Percentiles rank a stretch among this genome's conserved stretches.
These are phyloP conservation scores for Lapara coniferarum DNA, from an alignment of 2,888 invertebrate species.

Conservation along the genomic window DNA sequence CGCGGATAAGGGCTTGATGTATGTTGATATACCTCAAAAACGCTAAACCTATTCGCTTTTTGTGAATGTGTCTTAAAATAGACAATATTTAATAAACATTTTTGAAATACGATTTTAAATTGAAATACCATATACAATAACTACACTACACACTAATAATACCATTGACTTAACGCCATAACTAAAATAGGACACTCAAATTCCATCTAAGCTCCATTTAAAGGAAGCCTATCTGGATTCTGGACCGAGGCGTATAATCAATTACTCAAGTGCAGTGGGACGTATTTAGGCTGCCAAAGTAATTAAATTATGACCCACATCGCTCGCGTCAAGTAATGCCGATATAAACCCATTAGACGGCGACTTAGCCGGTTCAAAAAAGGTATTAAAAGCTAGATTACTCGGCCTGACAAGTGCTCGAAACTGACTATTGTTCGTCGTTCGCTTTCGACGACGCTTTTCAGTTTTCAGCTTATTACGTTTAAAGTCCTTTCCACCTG, in stretches of 20 bases:
- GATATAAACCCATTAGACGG: slow-evolving; percentile 18
- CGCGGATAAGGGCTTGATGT: no score
- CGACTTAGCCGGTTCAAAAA: slow-evolving; percentile 38
- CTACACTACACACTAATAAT: not conserved
- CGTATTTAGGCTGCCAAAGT: slow-evolving; percentile 17
- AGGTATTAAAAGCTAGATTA: slow-evolving; percentile 54
- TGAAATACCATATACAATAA: not conserved
- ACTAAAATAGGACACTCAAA: not conserved
- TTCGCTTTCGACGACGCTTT: slow-evolving; percentile 46
- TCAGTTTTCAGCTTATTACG: slow-evolving; percentile 45
- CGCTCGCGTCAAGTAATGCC: slow-evolving; percentile 3
- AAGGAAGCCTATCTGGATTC: slow-evolving; percentile 1
- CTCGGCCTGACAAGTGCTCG: slow-evolving; percentile 57
- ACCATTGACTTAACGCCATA: not conserved
- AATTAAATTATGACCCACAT: slow-evolving; percentile 19
- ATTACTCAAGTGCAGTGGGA: slow-evolving; percentile 14
- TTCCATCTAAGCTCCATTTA: not conserved
- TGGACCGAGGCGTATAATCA: slow-evolving; percentile 8
- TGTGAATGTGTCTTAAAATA: no score
- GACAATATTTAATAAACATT: no score
- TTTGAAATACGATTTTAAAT: no score
- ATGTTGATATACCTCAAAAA: no score
- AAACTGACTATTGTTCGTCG: slow-evolving; percentile 56
- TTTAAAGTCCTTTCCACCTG: slow-evolving; percentile 40
- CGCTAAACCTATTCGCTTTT: no score